Evolutionary conservation across 2,888 invertebrate genomes (phyloP), one percentile per base, ranked within the genome.

Genomic region (Melitaea athalia): DNA sequence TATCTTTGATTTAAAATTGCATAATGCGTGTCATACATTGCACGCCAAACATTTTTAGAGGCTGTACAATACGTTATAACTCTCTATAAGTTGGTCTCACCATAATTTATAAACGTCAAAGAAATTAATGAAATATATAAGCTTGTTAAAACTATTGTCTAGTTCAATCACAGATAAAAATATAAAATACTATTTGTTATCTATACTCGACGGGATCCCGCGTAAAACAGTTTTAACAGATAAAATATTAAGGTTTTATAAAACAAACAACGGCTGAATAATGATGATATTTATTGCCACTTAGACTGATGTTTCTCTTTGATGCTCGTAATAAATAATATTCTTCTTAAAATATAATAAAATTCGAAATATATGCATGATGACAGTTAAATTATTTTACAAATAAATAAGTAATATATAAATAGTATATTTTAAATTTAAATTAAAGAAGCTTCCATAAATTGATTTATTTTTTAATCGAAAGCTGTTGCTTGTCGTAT

Each of bases 271-370:
- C 10, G n/a, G 11, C 15, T 57, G 57, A 57, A 57, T 57, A 42
- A 57, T 57, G 15, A n/a, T 10, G 11, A 42, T 57, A 42, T 31
- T 31, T 57, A 57, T 15, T 11, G 38, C 57, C 24, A 52, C 50
- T 49, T 33, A 33, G 8, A n/a, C n/a, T n/a, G n/a, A 45, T 45
- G 12, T 33, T 24, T 3, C 24, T 24, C 53, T 65, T 65, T 65
- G 65, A 65, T 60, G 52, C 53, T 53, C 43, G n/a, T 10, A 60
- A 65, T 65, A 65, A 65, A 65, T 60, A 53, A 53, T 60, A n/a
- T 38, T 38, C 38, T 38, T 49, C 38, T 38, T 49, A n/a, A 5
- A 53, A 53, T 24, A 53, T 53, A 31, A 31, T 14, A 55, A 55
- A 55, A 55, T 55, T 33, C 3, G 53, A n/a, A 24, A 24, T 6